Evolutionary conservation across 2,888 invertebrate genomes (phyloP).

Genomic region (Fragum sueziense): DNA sequence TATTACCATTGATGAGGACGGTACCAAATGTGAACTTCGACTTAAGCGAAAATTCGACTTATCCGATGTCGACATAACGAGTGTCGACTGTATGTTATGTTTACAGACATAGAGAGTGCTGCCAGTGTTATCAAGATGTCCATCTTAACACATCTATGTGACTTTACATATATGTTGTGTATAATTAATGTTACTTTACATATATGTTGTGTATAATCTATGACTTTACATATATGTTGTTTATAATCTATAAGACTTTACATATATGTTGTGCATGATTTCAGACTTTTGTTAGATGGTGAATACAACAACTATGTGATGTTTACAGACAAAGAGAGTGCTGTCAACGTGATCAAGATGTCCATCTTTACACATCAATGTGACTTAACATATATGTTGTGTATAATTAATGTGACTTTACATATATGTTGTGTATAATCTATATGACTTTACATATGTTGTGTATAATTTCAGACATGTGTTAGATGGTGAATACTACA

Average conservation of each 20-base stretch:
- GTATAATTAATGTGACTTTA: too few species aligned
- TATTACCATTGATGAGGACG: too few species aligned
- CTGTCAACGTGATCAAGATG: slow-evolving; percentile 31
- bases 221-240: too few species aligned
- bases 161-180: slow-evolving; percentile 41
- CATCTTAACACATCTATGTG: slow-evolving; percentile 29
- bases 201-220: too few species aligned
- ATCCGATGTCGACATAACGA: too few species aligned
- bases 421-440: too few species aligned
- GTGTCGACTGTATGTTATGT: slow-evolving; percentile 48
- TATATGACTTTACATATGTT: slow-evolving; percentile 45
- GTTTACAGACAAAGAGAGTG: slow-evolving; percentile 38
- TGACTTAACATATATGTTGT: too few species aligned
- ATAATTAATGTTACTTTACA: too few species aligned
- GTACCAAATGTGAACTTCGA: too few species aligned
- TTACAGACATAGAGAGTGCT: slow-evolving; percentile 35
- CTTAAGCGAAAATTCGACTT: too few species aligned
- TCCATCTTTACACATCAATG: slow-evolving; percentile 48
- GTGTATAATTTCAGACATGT: slow-evolving; percentile 46
- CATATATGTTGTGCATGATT: slow-evolving; percentile 33
- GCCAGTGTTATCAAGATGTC: slow-evolving; percentile 39
- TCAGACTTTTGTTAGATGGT: slow-evolving; percentile 51
- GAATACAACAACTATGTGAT: slow-evolving; percentile 38
- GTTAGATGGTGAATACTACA: slow-evolving; percentile 41
- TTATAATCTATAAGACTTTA: slow-evolving; percentile 21